phyloP scores from a whole-genome alignment of 1,140 invertebrate genomes.

The Cydia fagiglandana region DNA sequence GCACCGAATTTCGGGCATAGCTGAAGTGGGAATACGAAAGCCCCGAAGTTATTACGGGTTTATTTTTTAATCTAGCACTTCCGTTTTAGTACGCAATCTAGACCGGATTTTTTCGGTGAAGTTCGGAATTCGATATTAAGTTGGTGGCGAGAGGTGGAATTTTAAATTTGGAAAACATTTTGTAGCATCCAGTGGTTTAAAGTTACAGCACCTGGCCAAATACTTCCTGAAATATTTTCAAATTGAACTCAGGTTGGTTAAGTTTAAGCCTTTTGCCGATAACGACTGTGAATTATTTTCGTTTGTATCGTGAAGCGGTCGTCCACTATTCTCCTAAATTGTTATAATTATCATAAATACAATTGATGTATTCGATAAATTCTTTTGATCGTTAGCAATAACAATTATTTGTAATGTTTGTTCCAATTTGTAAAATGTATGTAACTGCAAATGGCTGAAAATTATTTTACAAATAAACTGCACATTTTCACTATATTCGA shows the following conservation, averaged over 20 bases:
- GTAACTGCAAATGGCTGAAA: background rate
- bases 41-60: slow-evolving; percentile 30
- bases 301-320: too few species aligned
- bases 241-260: too few species aligned
- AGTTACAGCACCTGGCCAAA: background rate
- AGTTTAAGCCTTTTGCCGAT: too few species aligned
- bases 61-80: slow-evolving; percentile 26
- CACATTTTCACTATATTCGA: background rate
- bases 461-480: slow-evolving; percentile 4
- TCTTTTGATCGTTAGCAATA: too few species aligned
- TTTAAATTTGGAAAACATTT: background rate
- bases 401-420: background rate
- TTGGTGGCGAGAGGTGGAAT: background rate
- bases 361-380: too few species aligned
- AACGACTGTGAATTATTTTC: too few species aligned
- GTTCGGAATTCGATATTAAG: slow-evolving; percentile 8
- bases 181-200: background rate
- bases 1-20: slow-evolving; percentile 7
- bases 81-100: slow-evolving; percentile 23
- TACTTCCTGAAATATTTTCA: background rate
- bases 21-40: slow-evolving; percentile 20
- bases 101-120: slow-evolving; percentile 14
- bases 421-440: background rate
- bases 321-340: too few species aligned
- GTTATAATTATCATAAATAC: too few species aligned